Base-by-base conservation (phyloP, 2,888 invertebrate species). In the Pachycephus smyrnensis region DNA sequence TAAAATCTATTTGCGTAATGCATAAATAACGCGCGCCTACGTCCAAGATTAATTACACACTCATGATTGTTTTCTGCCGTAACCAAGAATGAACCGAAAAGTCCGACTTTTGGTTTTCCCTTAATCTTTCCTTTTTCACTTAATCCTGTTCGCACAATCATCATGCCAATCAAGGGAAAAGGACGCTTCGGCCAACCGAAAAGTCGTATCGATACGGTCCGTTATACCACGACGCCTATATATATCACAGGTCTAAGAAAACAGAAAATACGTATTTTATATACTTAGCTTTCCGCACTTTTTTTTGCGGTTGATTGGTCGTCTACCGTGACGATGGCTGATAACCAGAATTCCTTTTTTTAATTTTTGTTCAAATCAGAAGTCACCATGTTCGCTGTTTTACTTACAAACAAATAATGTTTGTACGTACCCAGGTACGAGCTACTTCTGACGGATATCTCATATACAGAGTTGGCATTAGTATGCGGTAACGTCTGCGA, bases 201-300 rank as follows among this genome's bases (percentile, higher is more conserved):
- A 40, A 40, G 40, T 40, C 40, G 40, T 55, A 55, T 55, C 55
- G 6, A 55, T 55, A 1, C 55, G 55, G 55, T 55, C 55, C 55
- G 55, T 55, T 55, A 55, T 55, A 55, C 55, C 78, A 75, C 79
- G 81, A 80, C 73, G 76, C 76, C 76, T 76, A 74, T 78, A 76
- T 84, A 85, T 89, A 89, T 90, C 89, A 89, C 89, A 90, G 89
- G 88, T 90, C 86, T 87, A 87, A 87, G 86, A 84, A 87, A 89
- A 85, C 84, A 83, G 36, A 74, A 37, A 74, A 37, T 36, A 74
- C 37, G 71, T 71, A 71, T 33, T 74, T 74, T 74, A 74, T 36
- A 74, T 36, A 36, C 74, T 35, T 74, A 31, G 31, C 71, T 12
- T 69, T 33, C 33, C 71, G 55, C 55, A 55, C 23, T 55, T 55